Evolutionary conservation across 2,888 invertebrate genomes (phyloP), one percentile per base, ranked within the genome.

Genomic region (Spatulosminthurus flaviceps): DNA sequence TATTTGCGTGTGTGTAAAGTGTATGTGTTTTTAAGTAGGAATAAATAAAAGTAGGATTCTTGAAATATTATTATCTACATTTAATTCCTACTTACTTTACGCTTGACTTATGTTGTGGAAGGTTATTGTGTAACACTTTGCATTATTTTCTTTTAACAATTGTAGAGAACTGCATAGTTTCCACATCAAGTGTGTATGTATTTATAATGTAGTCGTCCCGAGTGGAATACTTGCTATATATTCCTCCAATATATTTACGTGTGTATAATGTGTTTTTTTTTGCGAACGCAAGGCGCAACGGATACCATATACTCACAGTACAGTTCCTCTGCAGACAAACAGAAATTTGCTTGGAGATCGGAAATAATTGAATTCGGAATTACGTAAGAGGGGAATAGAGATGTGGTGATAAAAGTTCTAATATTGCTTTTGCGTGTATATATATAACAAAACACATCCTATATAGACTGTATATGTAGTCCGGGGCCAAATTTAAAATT

Each of bases 41-140:
- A 41, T 41, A 41, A 41, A 41, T 9, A 41, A 7, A 41, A 13
- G n/a, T 13, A 51, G 51, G 9, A n/a, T 2, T 51, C n/a, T 51
- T 51, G n/a, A n/a, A 51, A 51, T 51, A 2, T n/a, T n/a, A n/a
- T n/a, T n/a, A n/a, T n/a, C n/a, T 16, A 51, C 51, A 11, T n/a
- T 51, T 51, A 51, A 51, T 19, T 5, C n/a, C 51, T 51, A 4
- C n/a, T 19, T 51, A 4, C 19, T 51, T 51, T 51, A 51, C 51
- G 51, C 9, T 51, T 51, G 51, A 51, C 51, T 51, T 51, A 51
- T 51, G 51, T 51, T 51, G 51, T 51, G 51, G 51, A 51, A 51
- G 51, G 51, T 51, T 51, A 51, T 51, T 51, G n/a, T 51, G 51
- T 51, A 51, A 51, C 51, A 51, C n/a, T 51, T 19, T 11, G 9